Conservation (phyloP, 1,140 invertebrate species). For the Meloidogyne chitwoodi region DNA sequence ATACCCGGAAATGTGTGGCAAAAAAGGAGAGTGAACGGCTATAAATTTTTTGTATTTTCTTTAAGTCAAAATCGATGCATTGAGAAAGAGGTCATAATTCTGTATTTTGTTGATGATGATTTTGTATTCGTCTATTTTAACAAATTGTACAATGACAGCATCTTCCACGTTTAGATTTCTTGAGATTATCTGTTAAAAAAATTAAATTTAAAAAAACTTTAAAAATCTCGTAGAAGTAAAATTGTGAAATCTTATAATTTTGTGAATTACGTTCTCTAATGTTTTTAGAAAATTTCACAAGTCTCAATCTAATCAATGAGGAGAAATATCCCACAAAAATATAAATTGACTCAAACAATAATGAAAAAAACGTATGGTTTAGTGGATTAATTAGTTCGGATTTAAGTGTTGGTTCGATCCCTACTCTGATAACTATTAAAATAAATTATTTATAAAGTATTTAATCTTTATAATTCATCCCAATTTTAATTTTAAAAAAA, state of each 20-base stretch:
- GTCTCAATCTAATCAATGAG: no score
- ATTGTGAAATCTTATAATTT: no score
- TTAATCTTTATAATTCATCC: not conserved
- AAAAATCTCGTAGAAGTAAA: no score
- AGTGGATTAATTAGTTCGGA: no score
- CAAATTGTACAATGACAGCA: conserved; percentile 34
- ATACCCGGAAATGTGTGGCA: not conserved
- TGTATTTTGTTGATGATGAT: not conserved
- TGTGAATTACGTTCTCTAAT: no score
- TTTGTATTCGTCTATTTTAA: not conserved
- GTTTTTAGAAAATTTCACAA: no score
- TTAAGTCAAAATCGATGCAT: not conserved
- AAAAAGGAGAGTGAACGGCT: not conserved
- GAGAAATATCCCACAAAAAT: not conserved
- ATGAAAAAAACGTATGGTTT: not conserved
- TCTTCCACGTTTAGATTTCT: conserved; percentile 32
- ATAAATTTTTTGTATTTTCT: not conserved
- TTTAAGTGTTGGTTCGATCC: no score
- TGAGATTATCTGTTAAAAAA: conserved; percentile 32
- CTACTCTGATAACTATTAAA: no score
- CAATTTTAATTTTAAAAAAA: not conserved
- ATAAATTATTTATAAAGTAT: no score
- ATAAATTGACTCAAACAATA: not conserved
- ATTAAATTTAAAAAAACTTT: not conserved
- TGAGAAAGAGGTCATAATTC: not conserved